Conservation (phyloP, 2,797 vertebrate genomes). For the Cetoscarus ocellatus region DNA sequence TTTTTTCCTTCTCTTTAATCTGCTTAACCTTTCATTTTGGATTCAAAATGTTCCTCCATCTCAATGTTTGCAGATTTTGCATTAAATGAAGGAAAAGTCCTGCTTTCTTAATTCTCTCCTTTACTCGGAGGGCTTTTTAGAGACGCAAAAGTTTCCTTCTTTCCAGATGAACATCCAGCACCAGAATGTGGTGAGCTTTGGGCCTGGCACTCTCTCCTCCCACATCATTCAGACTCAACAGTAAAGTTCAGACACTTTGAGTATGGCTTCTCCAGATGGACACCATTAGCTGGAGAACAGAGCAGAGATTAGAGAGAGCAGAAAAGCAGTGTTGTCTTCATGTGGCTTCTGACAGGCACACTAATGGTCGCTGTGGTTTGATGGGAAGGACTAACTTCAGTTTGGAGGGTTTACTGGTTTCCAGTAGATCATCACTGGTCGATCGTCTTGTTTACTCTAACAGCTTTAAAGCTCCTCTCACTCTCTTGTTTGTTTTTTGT, state of each 20-base stretch:
- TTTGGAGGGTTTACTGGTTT: constrained; percentile 49
- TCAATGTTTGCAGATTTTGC: constrained; percentile 1
- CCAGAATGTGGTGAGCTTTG: constrained; percentile 32
- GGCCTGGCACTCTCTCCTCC: constrained; percentile 41
- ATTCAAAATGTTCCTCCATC: background rate
- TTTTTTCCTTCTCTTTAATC: background rate
- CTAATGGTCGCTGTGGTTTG: constrained; percentile 48
- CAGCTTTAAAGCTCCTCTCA: constrained; percentile 20
- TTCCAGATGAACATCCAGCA: constrained; percentile 27
- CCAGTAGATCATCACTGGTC: constrained; percentile 15
- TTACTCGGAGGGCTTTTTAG: constrained; percentile 8
- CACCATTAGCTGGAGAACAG: constrained; percentile 48
- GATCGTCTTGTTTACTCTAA: background rate
- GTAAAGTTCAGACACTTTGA: constrained; percentile 36
- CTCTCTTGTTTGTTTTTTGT: constrained; percentile 8
- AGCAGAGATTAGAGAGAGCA: constrained; percentile 56
- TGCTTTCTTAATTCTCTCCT: constrained; percentile 19
- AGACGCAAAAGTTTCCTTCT: constrained; percentile 11
- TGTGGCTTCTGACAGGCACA: constrained; percentile 58
- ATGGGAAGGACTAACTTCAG: constrained; percentile 29
- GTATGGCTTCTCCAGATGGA: constrained; percentile 65
- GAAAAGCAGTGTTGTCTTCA: constrained; percentile 48
- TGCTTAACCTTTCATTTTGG: background rate
- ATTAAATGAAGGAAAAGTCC: constrained; percentile 39
- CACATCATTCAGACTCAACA: constrained; percentile 40